Base-by-base conservation (phyloP, 2,113 vertebrate genomes). In the Notothenia rossii region DNA sequence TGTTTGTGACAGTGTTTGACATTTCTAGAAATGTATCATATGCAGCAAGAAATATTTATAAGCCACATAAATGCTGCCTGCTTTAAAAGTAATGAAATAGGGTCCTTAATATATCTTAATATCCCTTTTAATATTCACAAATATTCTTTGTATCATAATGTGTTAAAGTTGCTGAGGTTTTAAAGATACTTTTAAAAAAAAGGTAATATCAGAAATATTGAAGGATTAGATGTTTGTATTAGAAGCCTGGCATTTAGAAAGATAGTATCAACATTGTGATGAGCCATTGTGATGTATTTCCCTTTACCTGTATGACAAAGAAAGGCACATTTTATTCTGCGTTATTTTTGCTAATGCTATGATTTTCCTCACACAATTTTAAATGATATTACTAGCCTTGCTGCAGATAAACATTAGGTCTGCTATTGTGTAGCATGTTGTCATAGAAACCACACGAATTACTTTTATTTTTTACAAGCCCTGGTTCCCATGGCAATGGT, bases 401-500 rank as follows among this genome's bases (percentile, higher is more conserved):
- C 46, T 50, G 72, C 29, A 77, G 65, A 74, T 70, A 40, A 58
- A 54, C 64, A 66, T 69, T 15, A 20, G 40, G 62, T 46, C 72
- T 62, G 46, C 56, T 79, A 65, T 84, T 90, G 77, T 89, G 81
- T 82, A 56, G 81, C 62, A 20, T 14, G 87, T 92, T 87, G 63
- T 83, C 68, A 88, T 74, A 71, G 90, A 81, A 88, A 93, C 90
- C 86, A 67, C 71, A 72, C 82, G 81, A 82, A 87, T 81, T 70
- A 82, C 70, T 11, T 54, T 67, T 55, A 67, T 49, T 66, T 56
- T 61, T 61, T 70, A 87, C 73, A 82, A 86, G 87, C 71, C 17
- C 51, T 20, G 53, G 93, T 95, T 94, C 63, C 93, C 90, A 94
- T 93, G 91, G 91, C 86, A 77, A 89, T 71, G 36, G 80, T 60